These are phyloP conservation scores for Tangara arthus DNA, from an alignment of 2,797 vertebrate genomes.

Conservation along the genomic window DNA sequence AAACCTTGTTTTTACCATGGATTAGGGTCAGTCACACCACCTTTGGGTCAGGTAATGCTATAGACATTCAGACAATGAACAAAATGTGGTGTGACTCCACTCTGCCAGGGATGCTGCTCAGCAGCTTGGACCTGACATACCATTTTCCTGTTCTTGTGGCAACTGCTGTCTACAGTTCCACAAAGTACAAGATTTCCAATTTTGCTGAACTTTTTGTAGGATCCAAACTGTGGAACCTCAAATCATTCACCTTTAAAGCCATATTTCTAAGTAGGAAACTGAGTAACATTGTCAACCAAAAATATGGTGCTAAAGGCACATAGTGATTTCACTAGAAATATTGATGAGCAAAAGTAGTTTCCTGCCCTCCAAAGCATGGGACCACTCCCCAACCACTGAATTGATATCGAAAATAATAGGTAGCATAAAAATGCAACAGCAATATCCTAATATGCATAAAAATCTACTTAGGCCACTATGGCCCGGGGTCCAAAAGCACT, in stretches of 20 bases:
- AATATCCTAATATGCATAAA: not conserved
- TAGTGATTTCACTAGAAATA: not conserved
- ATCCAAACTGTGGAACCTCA: not conserved
- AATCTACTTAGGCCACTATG: not conserved
- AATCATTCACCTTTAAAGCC: not conserved
- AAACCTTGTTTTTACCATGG: not conserved
- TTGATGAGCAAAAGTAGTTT: not conserved
- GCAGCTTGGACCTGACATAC: not conserved
- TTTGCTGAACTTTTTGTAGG: not conserved
- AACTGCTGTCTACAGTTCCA: not conserved
- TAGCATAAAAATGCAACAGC: not conserved
- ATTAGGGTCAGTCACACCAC: not conserved
- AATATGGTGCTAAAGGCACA: not conserved
- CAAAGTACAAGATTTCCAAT: not conserved
- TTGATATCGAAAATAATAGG: not conserved
- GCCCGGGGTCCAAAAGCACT: not conserved
- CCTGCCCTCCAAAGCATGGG: rapidly evolving
- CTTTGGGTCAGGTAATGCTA: not conserved
- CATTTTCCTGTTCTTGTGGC: not conserved
- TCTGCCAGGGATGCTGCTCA: not conserved
- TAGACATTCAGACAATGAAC: not conserved
- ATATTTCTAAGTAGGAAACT: not conserved
- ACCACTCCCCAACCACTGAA: not conserved
- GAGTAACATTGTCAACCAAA: not conserved
- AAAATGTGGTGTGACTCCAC: not conserved